Conservation (phyloP, 2,888 invertebrate species). For the Nyleta sp. region DNA sequence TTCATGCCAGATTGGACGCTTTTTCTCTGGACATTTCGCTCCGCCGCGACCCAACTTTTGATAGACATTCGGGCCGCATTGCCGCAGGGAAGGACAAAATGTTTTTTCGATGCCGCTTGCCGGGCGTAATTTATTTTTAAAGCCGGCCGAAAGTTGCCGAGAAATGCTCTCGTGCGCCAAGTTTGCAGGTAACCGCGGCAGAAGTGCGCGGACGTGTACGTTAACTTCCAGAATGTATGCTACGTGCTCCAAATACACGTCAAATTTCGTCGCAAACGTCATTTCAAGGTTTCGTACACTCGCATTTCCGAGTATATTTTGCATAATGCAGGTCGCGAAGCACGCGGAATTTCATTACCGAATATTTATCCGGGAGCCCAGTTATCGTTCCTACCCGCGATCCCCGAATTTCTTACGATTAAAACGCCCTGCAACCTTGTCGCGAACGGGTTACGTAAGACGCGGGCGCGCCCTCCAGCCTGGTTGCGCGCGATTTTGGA, state of each 20-base stretch:
- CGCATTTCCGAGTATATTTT: conserved; percentile 37
- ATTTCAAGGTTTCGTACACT: conserved; percentile 48
- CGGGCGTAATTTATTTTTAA: conserved; percentile 69
- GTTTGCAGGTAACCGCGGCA: conserved; percentile 59
- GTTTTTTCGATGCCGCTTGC: conserved; percentile 25
- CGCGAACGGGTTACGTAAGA: conserved; percentile 11
- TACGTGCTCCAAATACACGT: conserved; percentile 61
- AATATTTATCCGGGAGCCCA: conserved; percentile 43
- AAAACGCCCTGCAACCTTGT: conserved; percentile 24
- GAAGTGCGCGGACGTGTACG: conserved; percentile 57
- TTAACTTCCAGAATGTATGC: conserved; percentile 49
- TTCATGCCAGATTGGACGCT: too few relatives aligned
- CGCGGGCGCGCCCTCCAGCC: too few relatives aligned
- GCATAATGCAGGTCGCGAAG: conserved; percentile 52
- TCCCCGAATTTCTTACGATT: conserved; percentile 34
- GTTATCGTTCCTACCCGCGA: conserved; percentile 21
- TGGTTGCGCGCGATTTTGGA: neutral
- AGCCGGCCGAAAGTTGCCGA: conserved; percentile 51
- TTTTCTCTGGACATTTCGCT: too few relatives aligned
- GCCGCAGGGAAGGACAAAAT: conserved; percentile 30
- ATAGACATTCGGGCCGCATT: conserved; percentile 13
- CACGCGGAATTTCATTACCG: conserved; percentile 49
- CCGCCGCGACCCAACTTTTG: neutral
- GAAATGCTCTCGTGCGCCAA: conserved; percentile 44
- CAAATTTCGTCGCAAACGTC: conserved; percentile 55